Evolutionary conservation across 2,888 invertebrate species (phyloP).

Genomic region (Dolichopus griseipennis): DNA sequence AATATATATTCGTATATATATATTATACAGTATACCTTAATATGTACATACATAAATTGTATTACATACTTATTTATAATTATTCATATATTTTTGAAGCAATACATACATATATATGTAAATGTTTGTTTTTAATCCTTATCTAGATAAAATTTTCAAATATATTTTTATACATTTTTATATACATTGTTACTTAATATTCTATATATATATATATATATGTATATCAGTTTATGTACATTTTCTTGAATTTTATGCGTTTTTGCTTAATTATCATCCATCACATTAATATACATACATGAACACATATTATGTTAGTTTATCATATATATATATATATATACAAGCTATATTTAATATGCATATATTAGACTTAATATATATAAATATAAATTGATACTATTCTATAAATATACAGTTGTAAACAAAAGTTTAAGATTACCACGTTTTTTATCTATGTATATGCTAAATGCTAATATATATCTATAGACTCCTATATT

Average conservation of each 20-base stretch:
- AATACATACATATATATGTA: background rate
- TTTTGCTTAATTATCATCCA: background rate
- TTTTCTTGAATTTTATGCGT: conserved; percentile 2
- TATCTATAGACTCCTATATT: no score
- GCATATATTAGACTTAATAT: background rate
- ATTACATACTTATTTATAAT: background rate
- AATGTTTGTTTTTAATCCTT: background rate
- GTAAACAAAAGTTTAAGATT: no score
- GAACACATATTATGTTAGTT: background rate
- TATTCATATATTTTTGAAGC: background rate
- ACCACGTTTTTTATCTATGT: no score
- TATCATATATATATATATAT: no score
- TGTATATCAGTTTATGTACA: background rate
- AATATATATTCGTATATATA: background rate
- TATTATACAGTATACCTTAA: background rate
- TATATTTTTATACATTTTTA: background rate
- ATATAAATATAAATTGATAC: background rate
- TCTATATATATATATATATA: background rate
- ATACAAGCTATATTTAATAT: background rate
- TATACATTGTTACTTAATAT: no score
- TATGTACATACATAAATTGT: background rate
- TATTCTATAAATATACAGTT: no score
- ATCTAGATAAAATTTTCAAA: background rate
- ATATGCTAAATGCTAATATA: no score
- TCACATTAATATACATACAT: background rate